Percentiles rank a stretch among this genome's conserved stretches.
Evolutionary conservation across 2,113 vertebrate species (phyloP).

Genomic region (Zosterops lateralis): DNA sequence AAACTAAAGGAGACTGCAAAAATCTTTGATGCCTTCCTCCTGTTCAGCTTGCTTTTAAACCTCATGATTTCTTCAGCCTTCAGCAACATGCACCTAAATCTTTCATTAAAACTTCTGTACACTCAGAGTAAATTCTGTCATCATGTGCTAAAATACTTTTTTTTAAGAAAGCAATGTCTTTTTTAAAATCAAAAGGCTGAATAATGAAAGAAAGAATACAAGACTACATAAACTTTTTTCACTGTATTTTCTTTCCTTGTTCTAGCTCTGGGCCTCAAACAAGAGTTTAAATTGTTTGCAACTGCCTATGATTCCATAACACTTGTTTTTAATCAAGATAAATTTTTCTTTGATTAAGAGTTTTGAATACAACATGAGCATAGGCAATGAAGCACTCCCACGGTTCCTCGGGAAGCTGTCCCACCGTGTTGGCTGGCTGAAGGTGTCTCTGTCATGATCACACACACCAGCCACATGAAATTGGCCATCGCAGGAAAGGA

Average conservation of each 20-base stretch:
- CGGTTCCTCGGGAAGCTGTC: neutral
- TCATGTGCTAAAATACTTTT: conserved; percentile 39
- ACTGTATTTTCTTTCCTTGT: conserved; percentile 44
- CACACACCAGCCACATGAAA: neutral
- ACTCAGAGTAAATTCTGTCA: conserved; percentile 35
- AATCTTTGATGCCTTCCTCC: conserved; percentile 14
- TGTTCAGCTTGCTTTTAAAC: conserved; percentile 35
- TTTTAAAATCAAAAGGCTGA: neutral
- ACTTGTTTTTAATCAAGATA: conserved; percentile 71
- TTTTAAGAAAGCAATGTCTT: neutral
- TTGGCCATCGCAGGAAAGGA: neutral
- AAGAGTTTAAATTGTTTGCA: conserved; percentile 28
- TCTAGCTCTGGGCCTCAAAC: conserved; percentile 17
- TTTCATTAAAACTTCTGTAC: conserved; percentile 39
- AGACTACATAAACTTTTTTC: conserved; percentile 1
- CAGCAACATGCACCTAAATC: conserved; percentile 46
- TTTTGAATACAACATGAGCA: neutral
- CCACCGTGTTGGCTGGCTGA: neutral
- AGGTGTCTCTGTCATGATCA: neutral
- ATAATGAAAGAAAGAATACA: conserved; percentile 44
- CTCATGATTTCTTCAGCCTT: conserved; percentile 40
- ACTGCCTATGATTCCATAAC: conserved; percentile 35
- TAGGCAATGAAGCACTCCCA: neutral
- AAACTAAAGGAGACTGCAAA: conserved; percentile 32
- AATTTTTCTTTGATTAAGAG: conserved; percentile 37